Conservation (phyloP, 2,888 invertebrate genomes). For the Epistrophe eligans region DNA sequence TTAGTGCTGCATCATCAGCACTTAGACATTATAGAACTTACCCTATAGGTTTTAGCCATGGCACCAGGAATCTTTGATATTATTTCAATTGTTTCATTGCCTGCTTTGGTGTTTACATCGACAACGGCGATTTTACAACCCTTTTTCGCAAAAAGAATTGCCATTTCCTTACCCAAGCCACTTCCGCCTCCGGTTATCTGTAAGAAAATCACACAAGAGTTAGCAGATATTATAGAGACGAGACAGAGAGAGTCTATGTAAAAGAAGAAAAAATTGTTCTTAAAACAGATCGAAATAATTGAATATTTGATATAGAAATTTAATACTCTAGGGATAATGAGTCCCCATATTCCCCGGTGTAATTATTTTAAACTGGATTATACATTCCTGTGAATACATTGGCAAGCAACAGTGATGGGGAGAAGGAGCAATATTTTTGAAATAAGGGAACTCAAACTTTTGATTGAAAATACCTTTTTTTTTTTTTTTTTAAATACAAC, state of each 20-base stretch:
- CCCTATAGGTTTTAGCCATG: slow-evolving; percentile 82
- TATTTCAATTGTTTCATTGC: slow-evolving; percentile 82
- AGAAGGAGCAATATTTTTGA: not conserved
- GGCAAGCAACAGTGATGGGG: not conserved
- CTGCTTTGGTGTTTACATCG: slow-evolving; percentile 82
- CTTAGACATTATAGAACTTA: slow-evolving; percentile 64
- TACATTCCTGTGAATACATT: not conserved
- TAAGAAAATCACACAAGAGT: slow-evolving; percentile 16
- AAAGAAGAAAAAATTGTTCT: not conserved
- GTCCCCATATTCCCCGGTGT: slow-evolving; percentile 13
- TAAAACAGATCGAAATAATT: slow-evolving; percentile 60
- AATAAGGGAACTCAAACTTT: not conserved
- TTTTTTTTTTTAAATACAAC: too few relatives aligned
- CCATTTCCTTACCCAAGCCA: slow-evolving; percentile 84
- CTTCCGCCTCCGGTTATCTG: slow-evolving; percentile 85
- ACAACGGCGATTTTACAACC: slow-evolving; percentile 84
- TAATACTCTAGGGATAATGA: slow-evolving; percentile 30
- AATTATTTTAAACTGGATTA: slow-evolving; percentile 56
- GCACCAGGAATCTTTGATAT: slow-evolving; percentile 81
- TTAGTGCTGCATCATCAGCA: slow-evolving; percentile 11
- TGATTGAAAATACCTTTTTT: too few relatives aligned
- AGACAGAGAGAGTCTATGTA: not conserved
- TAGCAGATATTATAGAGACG: not conserved
- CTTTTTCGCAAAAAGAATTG: slow-evolving; percentile 82
- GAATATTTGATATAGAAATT: slow-evolving; percentile 52